Conservation (phyloP, 2,888 invertebrate species). For the Sinodicranocentrus sp. region DNA sequence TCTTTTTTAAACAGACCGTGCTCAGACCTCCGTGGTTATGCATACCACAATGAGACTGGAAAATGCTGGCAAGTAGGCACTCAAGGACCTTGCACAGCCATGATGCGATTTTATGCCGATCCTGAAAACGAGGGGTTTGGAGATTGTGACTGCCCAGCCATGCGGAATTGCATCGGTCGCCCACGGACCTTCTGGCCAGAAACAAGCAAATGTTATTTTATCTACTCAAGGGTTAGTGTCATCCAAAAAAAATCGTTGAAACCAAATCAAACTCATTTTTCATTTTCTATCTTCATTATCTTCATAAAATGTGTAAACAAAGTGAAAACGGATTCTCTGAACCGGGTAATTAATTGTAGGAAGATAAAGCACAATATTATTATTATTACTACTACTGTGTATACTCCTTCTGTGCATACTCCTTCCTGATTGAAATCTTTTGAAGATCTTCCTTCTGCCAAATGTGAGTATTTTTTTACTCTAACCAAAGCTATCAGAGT, state of each 20-base stretch:
- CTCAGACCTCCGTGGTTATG: slow-evolving; percentile 64
- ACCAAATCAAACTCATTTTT: neutral
- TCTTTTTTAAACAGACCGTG: too few species aligned
- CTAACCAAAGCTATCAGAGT: neutral
- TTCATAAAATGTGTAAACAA: neutral
- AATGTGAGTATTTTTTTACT: neutral
- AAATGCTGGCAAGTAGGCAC: slow-evolving; percentile 66
- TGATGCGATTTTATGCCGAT: slow-evolving; percentile 67
- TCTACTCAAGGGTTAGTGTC: slow-evolving; percentile 59
- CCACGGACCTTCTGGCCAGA: slow-evolving; percentile 65
- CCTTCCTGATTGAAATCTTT: slow-evolving; percentile 14
- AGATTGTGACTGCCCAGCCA: slow-evolving; percentile 66
- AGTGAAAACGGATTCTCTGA: slow-evolving; percentile 5
- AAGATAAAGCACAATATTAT: slow-evolving; percentile 10
- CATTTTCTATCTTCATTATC: neutral
- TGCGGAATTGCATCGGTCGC: slow-evolving; percentile 68
- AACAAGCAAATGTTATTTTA: slow-evolving; percentile 65
- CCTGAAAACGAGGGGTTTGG: slow-evolving; percentile 69
- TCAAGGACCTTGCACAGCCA: slow-evolving; percentile 66
- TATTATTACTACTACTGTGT: neutral
- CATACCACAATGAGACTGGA: slow-evolving; percentile 66
- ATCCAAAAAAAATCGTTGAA: neutral
- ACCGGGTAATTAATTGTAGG: slow-evolving; percentile 34
- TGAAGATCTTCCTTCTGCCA: slow-evolving; percentile 7
- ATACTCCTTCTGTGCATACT: neutral